Base-by-base conservation (phyloP, 2,113 vertebrate species). In the Formicarius rufipectus region DNA sequence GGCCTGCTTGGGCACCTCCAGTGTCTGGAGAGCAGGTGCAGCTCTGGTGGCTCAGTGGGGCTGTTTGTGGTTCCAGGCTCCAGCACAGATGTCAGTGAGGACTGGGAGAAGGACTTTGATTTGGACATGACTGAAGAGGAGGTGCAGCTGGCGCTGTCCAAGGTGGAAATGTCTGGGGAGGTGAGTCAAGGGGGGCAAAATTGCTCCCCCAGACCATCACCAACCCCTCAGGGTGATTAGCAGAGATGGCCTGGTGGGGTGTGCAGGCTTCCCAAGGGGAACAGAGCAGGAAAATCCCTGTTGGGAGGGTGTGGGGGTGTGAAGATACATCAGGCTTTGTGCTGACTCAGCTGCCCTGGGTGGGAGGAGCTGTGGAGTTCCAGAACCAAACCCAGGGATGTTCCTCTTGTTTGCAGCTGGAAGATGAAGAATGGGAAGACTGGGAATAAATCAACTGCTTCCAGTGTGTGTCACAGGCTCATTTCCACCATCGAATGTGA, bases 71-170 rank as follows among this genome's bases (percentile, higher is more conserved):
- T 97, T 97, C 13, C 93, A 99, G 99, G 99, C 75, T 99, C 99
- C 39, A 99, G 99, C 97, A 99, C 99, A 0, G 99, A 99, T 11
- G 98, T 99, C 94, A 99, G 99, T 6, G 99, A 99, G 95, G 99
- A 99, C 97, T 99, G 99, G 99, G 99, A 99, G 60, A 99, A 99
- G 96, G 99, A 99, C 93, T 99, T 99, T 86, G 99, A 99, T 91
- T 96, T 99, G 98, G 99, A 99, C 97, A 99, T 99, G 99, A 99
- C 99, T 0, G 99, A 99, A 62, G 99, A 99, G 66, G 99, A 99
- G 94, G 99, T 99, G 45, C 99, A 99, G 95, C 90, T 99, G 97
- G 99, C 98, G 0, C 98, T 99, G 24, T 99, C 99, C 4, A 99
- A 98, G 97, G 98, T 98, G 68, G 99, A 99, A 6, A 97, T 98